A percentile compares a stretch with the other conserved stretches of the same genome.
Conservation (phyloP, 1,140 invertebrate species). For the Scaptodrosophila lebanonensis region DNA sequence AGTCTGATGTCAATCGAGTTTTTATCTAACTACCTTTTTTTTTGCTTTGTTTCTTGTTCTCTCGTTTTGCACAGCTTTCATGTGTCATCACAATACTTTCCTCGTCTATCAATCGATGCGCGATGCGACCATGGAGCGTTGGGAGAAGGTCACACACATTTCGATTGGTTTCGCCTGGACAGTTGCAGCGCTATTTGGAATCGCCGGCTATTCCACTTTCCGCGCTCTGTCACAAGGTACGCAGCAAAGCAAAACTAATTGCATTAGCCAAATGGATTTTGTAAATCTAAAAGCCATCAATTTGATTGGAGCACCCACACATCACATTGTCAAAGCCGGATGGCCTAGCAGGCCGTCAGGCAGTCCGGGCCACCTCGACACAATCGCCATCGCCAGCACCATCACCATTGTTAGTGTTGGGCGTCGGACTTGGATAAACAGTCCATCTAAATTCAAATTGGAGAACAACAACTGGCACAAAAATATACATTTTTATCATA, state of each 20-base stretch:
- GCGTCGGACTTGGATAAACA: too few species aligned
- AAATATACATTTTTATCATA: too few species aligned
- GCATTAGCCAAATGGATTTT: conserved; percentile 21
- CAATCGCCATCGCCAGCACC: too few species aligned
- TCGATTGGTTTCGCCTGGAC: conserved; percentile 85
- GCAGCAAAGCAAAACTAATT: background rate
- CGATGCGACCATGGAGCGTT: conserved; percentile 86
- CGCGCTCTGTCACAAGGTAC: conserved; percentile 88
- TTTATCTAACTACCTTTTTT: conserved; percentile 5
- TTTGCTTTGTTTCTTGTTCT: conserved; percentile 15
- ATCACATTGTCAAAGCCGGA: too few species aligned
- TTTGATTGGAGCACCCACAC: conserved; percentile 35
- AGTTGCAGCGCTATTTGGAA: conserved; percentile 85
- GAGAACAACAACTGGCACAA: too few species aligned
- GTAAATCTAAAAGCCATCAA: conserved; percentile 20
- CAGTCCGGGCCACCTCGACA: too few species aligned
- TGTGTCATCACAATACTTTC: conserved; percentile 95
- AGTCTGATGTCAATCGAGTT: conserved; percentile 8
- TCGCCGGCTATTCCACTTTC: conserved; percentile 91
- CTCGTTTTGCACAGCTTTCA: conserved; percentile 83
- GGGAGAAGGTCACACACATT: conserved; percentile 90
- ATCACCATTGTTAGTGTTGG: too few species aligned
- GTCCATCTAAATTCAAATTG: too few species aligned
- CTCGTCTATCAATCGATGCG: conserved; percentile 90
- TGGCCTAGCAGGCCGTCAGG: too few species aligned